A percentile compares a stretch with the other conserved stretches of the same genome.
Conservation (phyloP, 2,113 vertebrate species). For the Vulpes ferrilata region DNA sequence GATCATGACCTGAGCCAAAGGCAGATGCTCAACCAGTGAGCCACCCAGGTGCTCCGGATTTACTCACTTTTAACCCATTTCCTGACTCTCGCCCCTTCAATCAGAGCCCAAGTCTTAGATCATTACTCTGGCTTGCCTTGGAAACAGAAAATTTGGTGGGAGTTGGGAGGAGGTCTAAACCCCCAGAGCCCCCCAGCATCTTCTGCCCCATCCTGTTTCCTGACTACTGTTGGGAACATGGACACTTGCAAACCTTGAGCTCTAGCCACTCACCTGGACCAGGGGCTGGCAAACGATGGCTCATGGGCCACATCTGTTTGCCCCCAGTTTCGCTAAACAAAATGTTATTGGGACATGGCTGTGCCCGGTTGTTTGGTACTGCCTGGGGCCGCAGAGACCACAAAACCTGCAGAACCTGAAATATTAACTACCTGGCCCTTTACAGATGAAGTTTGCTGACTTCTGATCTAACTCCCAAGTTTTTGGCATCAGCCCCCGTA, state of each 20-base stretch:
- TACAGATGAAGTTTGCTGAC: accelerated
- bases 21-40: too few species aligned
- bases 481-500: not conserved
- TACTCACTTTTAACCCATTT: not conserved
- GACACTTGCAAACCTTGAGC: not conserved
- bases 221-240: not conserved
- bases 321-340: not conserved
- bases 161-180: not conserved
- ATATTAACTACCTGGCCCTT: not conserved
- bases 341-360: not conserved
- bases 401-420: not conserved
- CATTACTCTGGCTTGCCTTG: not conserved
- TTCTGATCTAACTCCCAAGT: not conserved
- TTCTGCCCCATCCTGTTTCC: not conserved
- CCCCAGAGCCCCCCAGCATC: accelerated
- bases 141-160: not conserved
- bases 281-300: not conserved
- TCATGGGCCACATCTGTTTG: not conserved
- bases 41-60: too few species aligned
- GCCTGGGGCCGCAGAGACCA: not conserved
- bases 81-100: not conserved
- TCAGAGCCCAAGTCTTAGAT: not conserved
- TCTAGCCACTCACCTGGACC: not conserved
- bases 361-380: not conserved
- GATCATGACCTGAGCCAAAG: too few species aligned